A percentile compares a stretch with the other conserved stretches of the same genome.
These are phyloP conservation scores for Drosophila barbarae DNA, from an alignment of 2,888 invertebrate species.

Conservation along the genomic window DNA sequence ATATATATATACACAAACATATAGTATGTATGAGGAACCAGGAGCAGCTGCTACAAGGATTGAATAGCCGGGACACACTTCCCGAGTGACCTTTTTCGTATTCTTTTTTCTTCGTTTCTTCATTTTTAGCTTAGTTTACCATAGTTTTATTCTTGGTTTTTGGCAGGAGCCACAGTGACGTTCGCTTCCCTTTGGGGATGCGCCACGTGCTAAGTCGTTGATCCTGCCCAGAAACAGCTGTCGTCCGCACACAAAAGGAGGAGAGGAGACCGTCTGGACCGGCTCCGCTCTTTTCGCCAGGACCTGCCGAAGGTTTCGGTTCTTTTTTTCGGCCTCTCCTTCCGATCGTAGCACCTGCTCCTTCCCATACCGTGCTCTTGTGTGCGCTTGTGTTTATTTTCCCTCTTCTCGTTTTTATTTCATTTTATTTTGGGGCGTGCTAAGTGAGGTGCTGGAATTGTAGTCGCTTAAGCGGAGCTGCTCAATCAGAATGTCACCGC, in stretches of 20 bases:
- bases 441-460: conserved; percentile 45
- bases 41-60: conserved; percentile 46
- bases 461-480: conserved; percentile 52
- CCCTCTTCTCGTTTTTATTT: background rate
- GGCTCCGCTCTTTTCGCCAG: conserved; percentile 24
- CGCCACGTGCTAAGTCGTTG: conserved; percentile 74
- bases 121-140: conserved; percentile 8
- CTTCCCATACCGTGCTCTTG: conserved; percentile 17
- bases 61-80: conserved; percentile 60
- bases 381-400: conserved; percentile 17
- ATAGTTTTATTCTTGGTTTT: conserved; percentile 30
- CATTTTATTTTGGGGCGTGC: conserved; percentile 35
- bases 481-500: conserved; percentile 70
- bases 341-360: conserved; percentile 24
- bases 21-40: conserved; percentile 5
- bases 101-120: conserved; percentile 14
- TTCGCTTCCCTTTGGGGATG: conserved; percentile 47
- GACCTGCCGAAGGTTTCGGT: conserved; percentile 34
- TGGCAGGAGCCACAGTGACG: conserved; percentile 60
- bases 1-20: background rate
- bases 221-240: conserved; percentile 58
- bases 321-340: conserved; percentile 17
- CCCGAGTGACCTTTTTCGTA: conserved; percentile 68
- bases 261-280: conserved; percentile 15
- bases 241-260: conserved; percentile 37